A percentile compares a stretch with the other conserved stretches of the same genome.
Conservation (phyloP, 2,113 vertebrate species). For the Spermophilus dauricus region DNA sequence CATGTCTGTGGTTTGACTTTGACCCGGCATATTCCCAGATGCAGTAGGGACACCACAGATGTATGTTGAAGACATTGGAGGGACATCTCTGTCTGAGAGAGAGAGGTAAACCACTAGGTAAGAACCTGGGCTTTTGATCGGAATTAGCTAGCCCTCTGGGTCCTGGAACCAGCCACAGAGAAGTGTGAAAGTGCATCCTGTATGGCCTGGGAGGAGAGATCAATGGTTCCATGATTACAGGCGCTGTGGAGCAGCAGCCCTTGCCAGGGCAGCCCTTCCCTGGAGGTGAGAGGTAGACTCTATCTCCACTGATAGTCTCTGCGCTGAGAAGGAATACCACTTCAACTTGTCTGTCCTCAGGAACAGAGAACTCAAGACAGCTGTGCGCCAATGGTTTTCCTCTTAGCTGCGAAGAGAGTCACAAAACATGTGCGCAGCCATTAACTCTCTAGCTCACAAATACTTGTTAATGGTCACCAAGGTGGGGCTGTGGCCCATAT, state of each 20-base stretch:
- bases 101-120: neutral
- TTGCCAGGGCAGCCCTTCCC: neutral
- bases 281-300: neutral
- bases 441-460: neutral
- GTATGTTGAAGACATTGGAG: neutral
- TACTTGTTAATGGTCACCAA: neutral
- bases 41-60: neutral
- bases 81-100: neutral
- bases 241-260: neutral
- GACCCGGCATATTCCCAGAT: neutral
- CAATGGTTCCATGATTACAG: neutral
- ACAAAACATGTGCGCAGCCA: neutral
- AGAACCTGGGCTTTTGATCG: neutral
- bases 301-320: neutral
- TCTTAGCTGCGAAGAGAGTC: neutral
- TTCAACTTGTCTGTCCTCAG: neutral
- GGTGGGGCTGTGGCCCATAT: neutral
- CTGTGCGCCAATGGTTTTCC: neutral
- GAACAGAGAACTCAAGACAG: neutral
- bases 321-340: accelerated
- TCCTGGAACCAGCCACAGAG: conserved; percentile 30
- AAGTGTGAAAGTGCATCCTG: neutral
- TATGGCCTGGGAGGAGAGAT: neutral
- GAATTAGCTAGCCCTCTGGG: neutral
- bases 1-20: neutral